Percentiles rank a stretch among this genome's conserved stretches.
Conservation (phyloP, 2,797 vertebrate genomes). For the Lophius americanus region DNA sequence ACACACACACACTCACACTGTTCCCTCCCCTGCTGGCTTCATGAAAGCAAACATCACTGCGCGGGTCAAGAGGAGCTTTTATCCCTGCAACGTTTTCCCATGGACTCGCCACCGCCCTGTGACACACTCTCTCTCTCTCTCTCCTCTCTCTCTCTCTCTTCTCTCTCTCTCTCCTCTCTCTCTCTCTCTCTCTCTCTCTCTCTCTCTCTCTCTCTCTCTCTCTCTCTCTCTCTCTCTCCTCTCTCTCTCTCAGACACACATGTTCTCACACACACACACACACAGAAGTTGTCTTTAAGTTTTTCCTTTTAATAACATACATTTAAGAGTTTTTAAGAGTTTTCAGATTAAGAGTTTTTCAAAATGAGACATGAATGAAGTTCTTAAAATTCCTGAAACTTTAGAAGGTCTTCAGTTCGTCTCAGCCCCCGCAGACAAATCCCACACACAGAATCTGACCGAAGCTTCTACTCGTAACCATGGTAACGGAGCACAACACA, state of each 20-base stretch:
- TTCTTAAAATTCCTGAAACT: no score
- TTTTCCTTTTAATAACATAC: no score
- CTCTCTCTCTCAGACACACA: neutral
- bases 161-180: neutral
- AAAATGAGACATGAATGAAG: no score
- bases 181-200: no score
- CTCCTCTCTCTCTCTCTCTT: neutral
- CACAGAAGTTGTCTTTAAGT: no score
- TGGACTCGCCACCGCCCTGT: constrained; percentile 80
- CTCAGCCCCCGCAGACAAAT: no score
- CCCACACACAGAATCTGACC: no score
- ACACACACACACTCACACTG: constrained; percentile 71
- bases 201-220: neutral
- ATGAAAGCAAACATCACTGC: constrained; percentile 93
- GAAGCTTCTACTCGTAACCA: no score
- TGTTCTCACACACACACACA: neutral
- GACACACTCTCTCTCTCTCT: neutral
- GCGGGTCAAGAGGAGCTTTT: constrained; percentile 94
- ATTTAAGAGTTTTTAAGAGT: no score
- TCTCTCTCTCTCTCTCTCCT: neutral
- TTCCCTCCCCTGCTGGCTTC: constrained; percentile 76
- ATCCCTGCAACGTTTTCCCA: constrained; percentile 90
- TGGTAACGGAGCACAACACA: no score
- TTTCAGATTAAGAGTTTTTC: no score
- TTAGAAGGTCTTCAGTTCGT: no score